Conservation (phyloP, 2,888 invertebrate genomes). For the Incurvaria masculella region DNA sequence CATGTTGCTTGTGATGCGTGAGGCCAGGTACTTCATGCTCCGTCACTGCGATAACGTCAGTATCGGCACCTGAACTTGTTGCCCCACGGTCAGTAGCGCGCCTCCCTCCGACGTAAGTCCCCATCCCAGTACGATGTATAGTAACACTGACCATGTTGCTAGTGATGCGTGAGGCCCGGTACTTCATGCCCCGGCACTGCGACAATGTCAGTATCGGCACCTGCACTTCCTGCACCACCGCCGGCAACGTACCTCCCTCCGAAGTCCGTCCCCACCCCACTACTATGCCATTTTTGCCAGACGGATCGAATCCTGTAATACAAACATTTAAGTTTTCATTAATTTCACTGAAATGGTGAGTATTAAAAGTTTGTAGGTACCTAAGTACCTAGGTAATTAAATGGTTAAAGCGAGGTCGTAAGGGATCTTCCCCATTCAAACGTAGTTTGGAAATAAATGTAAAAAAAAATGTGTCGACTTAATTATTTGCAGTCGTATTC, state of each 20-base stretch:
- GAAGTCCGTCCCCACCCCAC: slow-evolving; percentile 85
- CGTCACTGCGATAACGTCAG: slow-evolving; percentile 74
- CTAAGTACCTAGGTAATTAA: too few relatives aligned
- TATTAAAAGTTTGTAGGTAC: too few relatives aligned
- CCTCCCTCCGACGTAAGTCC: slow-evolving; percentile 82
- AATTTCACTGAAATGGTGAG: too few relatives aligned
- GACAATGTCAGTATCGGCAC: slow-evolving; percentile 77
- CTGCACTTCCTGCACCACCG: slow-evolving; percentile 76
- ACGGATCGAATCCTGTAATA: slow-evolving; percentile 58
- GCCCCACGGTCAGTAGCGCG: slow-evolving; percentile 71
- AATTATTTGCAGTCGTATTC: too few relatives aligned
- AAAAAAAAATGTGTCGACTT: too few relatives aligned
- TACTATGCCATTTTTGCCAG: slow-evolving; percentile 72
- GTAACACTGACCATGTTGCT: slow-evolving; percentile 62
- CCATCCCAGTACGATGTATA: slow-evolving; percentile 84
- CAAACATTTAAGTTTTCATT: neutral
- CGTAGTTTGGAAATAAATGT: too few relatives aligned
- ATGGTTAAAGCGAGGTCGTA: too few relatives aligned
- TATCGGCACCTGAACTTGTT: slow-evolving; percentile 83
- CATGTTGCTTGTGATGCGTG: slow-evolving; percentile 81
- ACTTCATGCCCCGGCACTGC: slow-evolving; percentile 81
- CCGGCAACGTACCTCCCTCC: slow-evolving; percentile 77
- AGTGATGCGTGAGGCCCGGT: slow-evolving; percentile 78
- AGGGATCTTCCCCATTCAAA: too few relatives aligned
- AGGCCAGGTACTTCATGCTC: slow-evolving; percentile 79